phyloP scores from a whole-genome alignment of 2,888 invertebrate species.

The Alloplasta piceator region DNA sequence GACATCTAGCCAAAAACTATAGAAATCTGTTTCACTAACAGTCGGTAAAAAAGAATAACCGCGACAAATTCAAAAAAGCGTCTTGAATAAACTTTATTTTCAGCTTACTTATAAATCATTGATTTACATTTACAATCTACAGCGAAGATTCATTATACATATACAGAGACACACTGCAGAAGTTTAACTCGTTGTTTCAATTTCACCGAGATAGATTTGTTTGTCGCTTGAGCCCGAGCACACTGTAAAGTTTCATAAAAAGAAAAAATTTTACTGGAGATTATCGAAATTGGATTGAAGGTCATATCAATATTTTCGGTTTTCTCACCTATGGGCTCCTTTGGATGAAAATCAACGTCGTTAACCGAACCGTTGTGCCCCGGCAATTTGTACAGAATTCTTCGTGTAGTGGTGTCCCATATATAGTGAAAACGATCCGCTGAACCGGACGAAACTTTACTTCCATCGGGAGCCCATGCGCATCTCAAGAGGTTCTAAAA shows the following conservation, averaged over 20 bases:
- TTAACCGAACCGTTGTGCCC: slow-evolving; percentile 99
- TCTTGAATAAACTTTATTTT: slow-evolving; percentile 6
- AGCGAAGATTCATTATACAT: slow-evolving; percentile 24
- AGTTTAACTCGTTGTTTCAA: slow-evolving; percentile 85
- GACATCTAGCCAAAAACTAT: slow-evolving; percentile 4
- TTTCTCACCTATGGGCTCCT: slow-evolving; percentile 91
- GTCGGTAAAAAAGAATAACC: neutral
- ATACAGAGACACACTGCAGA: slow-evolving; percentile 2
- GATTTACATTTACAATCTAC: slow-evolving; percentile 51
- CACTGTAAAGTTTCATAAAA: slow-evolving; percentile 85
- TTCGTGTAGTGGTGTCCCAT: slow-evolving; percentile 97
- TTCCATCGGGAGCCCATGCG: slow-evolving; percentile 97
- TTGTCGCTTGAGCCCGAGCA: slow-evolving; percentile 98
- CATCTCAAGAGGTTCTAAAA: slow-evolving; percentile 93
- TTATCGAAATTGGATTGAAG: neutral
- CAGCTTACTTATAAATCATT: neutral
- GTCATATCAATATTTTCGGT: neutral
- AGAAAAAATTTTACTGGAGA: slow-evolving; percentile 39
- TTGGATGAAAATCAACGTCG: slow-evolving; percentile 97
- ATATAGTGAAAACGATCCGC: slow-evolving; percentile 97
- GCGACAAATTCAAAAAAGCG: neutral
- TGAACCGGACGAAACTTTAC: slow-evolving; percentile 95
- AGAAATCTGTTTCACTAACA: neutral
- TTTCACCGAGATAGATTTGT: slow-evolving; percentile 97
- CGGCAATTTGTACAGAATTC: slow-evolving; percentile 97